phyloP scores from a whole-genome alignment of 2,113 vertebrate genomes.

The Chrysochloris asiatica region DNA sequence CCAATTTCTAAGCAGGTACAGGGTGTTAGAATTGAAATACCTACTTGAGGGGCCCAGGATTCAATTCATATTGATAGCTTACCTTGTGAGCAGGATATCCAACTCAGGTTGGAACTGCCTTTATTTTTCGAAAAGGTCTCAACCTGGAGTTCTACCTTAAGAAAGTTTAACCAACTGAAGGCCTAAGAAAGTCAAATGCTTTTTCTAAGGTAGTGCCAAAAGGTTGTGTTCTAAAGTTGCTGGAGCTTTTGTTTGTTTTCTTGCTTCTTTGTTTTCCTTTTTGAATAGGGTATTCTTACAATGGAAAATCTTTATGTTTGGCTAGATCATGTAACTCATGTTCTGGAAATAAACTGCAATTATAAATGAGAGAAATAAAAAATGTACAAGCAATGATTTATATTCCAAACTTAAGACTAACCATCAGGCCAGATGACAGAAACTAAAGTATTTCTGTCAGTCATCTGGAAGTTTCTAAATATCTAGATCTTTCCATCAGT shows the following conservation, averaged over 20 bases:
- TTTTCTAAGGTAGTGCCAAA: neutral
- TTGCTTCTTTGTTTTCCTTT: neutral
- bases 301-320: neutral
- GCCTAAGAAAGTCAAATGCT: neutral
- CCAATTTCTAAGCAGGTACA: neutral
- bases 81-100: neutral
- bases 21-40: neutral
- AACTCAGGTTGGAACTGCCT: neutral
- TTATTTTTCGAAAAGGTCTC: constrained; percentile 31
- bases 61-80: neutral
- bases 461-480: neutral
- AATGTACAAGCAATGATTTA: neutral
- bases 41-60: neutral
- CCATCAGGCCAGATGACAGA: neutral
- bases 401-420: neutral
- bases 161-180: neutral
- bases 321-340: constrained; percentile 19
- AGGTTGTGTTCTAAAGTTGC: neutral
- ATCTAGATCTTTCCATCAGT: neutral
- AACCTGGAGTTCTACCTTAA: neutral
- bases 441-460: neutral
- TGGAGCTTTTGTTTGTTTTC: neutral
- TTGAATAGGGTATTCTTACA: neutral
- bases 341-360: neutral
- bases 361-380: neutral